Conservation (phyloP, 2,888 invertebrate species). For the Eupithecia dodoneata region DNA sequence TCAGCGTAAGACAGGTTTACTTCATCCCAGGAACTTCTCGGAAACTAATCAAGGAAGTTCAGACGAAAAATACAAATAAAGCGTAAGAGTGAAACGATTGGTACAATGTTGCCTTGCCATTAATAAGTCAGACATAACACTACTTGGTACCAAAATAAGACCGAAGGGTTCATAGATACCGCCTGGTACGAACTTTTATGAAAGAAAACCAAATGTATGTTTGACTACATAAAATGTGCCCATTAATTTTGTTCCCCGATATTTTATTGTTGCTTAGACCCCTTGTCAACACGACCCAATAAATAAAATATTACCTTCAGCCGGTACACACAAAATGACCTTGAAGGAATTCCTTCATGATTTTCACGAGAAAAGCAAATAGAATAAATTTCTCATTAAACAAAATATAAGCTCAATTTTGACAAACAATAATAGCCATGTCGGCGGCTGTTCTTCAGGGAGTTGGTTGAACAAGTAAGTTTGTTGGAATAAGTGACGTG, state of each 20-base stretch:
- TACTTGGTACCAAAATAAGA: slow-evolving; percentile 30
- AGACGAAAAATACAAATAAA: slow-evolving; percentile 47
- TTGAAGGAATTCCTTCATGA: slow-evolving; percentile 22
- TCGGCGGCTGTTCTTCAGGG: slow-evolving; percentile 47
- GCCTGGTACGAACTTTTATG: slow-evolving; percentile 32
- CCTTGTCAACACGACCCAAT: slow-evolving; percentile 14
- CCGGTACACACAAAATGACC: slow-evolving; percentile 18
- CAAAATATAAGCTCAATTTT: slow-evolving; percentile 46
- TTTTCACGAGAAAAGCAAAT: slow-evolving; percentile 35
- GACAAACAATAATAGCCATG: slow-evolving; percentile 49
- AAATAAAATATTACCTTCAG: slow-evolving; percentile 19
- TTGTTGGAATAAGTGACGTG: slow-evolving; percentile 67
- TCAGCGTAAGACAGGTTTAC: slow-evolving; percentile 42
- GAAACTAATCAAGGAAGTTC: slow-evolving; percentile 49
- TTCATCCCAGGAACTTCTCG: slow-evolving; percentile 43
- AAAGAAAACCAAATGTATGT: slow-evolving; percentile 21
- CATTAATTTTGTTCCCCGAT: slow-evolving; percentile 14
- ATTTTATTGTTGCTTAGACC: slow-evolving; percentile 16
- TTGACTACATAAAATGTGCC: slow-evolving; percentile 13
- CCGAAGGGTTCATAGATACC: slow-evolving; percentile 19
- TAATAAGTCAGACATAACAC: slow-evolving; percentile 38
- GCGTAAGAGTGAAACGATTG: slow-evolving; percentile 41
- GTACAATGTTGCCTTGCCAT: slow-evolving; percentile 40
- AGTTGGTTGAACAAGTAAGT: slow-evolving; percentile 59
- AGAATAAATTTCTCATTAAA: slow-evolving; percentile 45